Evolutionary conservation across 2,797 vertebrate genomes (phyloP).

Genomic region (Gymnoscopelus microlampas): DNA sequence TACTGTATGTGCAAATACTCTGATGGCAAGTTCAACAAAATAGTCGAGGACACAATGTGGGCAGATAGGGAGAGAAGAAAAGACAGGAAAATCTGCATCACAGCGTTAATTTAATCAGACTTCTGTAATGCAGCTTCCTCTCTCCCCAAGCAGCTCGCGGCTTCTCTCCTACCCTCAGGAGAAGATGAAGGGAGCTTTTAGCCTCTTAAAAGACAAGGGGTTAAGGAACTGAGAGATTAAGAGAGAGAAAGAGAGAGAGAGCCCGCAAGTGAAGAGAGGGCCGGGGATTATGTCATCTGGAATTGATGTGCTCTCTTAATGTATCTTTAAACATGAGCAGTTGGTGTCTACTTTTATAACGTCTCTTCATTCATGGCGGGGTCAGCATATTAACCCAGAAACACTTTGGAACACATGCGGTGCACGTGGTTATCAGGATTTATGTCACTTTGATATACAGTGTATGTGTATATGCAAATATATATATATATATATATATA

Average conservation of each 20-base stretch:
- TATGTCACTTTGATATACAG: conserved; percentile 74
- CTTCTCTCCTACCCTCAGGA: conserved; percentile 73
- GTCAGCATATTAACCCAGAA: conserved; percentile 74
- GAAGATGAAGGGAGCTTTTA: conserved; percentile 82
- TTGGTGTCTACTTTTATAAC: conserved; percentile 74
- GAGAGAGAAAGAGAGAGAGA: conserved; percentile 62
- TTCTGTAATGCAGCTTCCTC: conserved; percentile 73
- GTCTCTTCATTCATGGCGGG: conserved; percentile 59
- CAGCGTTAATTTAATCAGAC: conserved; percentile 80
- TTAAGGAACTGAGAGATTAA: conserved; percentile 79
- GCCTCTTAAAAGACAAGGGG: conserved; percentile 81
- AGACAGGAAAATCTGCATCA: conserved; percentile 73
- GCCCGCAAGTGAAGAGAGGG: conserved; percentile 72
- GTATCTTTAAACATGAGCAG: conserved; percentile 80
- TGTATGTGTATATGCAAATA: no score
- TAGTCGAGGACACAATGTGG: conserved; percentile 67
- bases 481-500: no score
- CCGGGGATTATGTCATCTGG: conserved; percentile 80
- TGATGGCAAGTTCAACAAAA: conserved; percentile 70
- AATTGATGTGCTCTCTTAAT: conserved; percentile 82
- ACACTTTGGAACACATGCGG: conserved; percentile 69
- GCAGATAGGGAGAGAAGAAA: conserved; percentile 46
- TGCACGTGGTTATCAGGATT: conserved; percentile 70
- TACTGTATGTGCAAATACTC: conserved; percentile 38
- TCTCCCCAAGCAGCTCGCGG: conserved; percentile 66